Evolutionary conservation across 2,113 vertebrate species (phyloP), one percentile per base, ranked within the genome.

Genomic region (Carassius auratus): DNA sequence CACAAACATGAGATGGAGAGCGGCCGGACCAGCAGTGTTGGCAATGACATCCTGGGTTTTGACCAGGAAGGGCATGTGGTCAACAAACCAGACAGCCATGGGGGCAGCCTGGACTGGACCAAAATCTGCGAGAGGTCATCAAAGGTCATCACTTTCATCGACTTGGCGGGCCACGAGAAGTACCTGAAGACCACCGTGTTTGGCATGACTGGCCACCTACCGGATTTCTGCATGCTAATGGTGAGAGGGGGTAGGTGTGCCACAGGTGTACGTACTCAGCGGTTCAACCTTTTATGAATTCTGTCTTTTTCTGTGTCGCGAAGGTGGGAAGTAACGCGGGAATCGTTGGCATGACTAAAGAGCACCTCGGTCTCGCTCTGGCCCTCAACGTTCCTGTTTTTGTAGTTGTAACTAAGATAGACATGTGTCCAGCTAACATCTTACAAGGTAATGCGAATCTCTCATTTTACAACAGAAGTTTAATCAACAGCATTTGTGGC

Each of bases 201-300:
- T 21, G 97, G 97, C 90, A 99, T 99, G 97, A 99, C 97, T 0
- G 97, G 97, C 21, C 97, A 99, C 85, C 86, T 98, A 79, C 97
- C 97, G 0, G 97, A 99, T 91, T 99, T 99, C 95, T 99, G 97
- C 93, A 99, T 99, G 97, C 95, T 99, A 50, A 99, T 99, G 97
- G 97, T 99, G 88, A 95, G 96, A 89, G 12, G 13, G 8, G 5
- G 38, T 76, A 8, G 73, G 21, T 23, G n/a, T 76, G 6, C 73
- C 21, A 7, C 73, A 30, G 13, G 3, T 36, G 26, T 33, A 42
- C 14, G 5, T 83, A 64, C 10, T 26, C 1, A 23, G 64, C 0
- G 6, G 15, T 4, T 5, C n/a, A 2, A 71, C 3, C 19, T 74
- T 76, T 61, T 38, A 33, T 42, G 14, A n/a, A 57, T n/a, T 62